phyloP scores from a whole-genome alignment of 2,888 invertebrate genomes.

The Stenurella melanura region DNA sequence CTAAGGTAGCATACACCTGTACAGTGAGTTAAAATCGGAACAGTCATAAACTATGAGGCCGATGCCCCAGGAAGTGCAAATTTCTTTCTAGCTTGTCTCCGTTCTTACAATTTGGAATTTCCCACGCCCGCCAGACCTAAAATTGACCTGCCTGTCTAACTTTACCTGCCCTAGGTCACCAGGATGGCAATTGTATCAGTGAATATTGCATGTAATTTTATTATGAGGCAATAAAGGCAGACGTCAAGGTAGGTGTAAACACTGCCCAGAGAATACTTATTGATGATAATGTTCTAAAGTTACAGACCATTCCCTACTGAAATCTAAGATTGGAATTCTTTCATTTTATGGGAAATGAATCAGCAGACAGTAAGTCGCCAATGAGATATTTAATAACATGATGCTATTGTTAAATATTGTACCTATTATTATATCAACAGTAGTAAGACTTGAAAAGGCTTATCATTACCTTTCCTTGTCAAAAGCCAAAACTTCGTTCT shows the following conservation, averaged over 20 bases:
- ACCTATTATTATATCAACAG: too few relatives aligned
- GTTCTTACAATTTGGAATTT: conserved; percentile 31
- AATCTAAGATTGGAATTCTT: too few relatives aligned
- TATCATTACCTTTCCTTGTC: too few relatives aligned
- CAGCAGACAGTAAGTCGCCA: too few relatives aligned
- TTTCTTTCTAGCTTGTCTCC: conserved; percentile 37
- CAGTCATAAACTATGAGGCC: conserved; percentile 29
- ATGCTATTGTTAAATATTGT: too few relatives aligned
- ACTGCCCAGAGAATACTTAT: conserved; percentile 3
- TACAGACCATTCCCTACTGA: too few relatives aligned
- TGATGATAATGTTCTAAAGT: not conserved
- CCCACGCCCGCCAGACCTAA: conserved; percentile 36
- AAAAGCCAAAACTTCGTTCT: too few relatives aligned
- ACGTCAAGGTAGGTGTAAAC: conserved; percentile 33
- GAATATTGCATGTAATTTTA: conserved; percentile 44
- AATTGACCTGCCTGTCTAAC: conserved; percentile 14
- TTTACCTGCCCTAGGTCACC: conserved; percentile 19
- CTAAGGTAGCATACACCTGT: conserved; percentile 29
- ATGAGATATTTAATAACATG: too few relatives aligned
- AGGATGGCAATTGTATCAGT: conserved; percentile 27
- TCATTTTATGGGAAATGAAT: too few relatives aligned
- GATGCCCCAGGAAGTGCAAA: conserved; percentile 30
- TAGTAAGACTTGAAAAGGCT: too few relatives aligned
- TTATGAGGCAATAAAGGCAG: conserved; percentile 28
- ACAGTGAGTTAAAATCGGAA: conserved; percentile 36